phyloP scores from a whole-genome alignment of 2,797 vertebrate genomes.

The Clarias fuscus region DNA sequence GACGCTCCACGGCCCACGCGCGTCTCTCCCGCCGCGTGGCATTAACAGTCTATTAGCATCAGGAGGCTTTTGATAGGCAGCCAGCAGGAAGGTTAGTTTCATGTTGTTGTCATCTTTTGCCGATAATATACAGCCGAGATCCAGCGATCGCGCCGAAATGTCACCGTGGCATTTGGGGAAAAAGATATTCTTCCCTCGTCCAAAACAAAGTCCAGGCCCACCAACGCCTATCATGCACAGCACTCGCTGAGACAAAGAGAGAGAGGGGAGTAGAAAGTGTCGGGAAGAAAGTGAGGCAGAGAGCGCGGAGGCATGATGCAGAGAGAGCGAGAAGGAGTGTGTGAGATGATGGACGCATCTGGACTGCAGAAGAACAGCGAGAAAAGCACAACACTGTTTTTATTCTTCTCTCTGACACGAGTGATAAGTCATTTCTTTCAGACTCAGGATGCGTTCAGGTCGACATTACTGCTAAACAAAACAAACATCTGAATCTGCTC shows the following conservation, averaged over 20 bases:
- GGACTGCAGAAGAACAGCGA: conserved; percentile 29
- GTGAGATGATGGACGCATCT: neutral
- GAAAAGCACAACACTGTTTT: conserved; percentile 13
- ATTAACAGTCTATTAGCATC: conserved; percentile 46
- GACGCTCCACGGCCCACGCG: neutral
- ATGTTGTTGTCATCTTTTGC: conserved; percentile 48
- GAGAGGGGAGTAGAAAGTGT: neutral
- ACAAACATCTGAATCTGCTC: neutral
- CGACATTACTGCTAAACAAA: neutral
- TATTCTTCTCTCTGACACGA: conserved; percentile 29
- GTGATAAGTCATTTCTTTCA: neutral
- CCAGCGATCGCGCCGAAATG: conserved; percentile 50
- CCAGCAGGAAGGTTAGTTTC: conserved; percentile 53
- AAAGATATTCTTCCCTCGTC: conserved; percentile 38
- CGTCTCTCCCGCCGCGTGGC: conserved; percentile 40
- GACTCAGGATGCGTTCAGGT: neutral
- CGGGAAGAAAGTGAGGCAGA: neutral
- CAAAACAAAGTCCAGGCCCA: conserved; percentile 42
- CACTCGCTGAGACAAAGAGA: neutral
- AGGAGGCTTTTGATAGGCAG: conserved; percentile 39
- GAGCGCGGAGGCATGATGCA: neutral
- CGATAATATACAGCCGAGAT: conserved; percentile 48
- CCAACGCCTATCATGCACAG: conserved; percentile 25
- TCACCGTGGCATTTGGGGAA: conserved; percentile 57
- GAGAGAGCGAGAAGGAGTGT: neutral